Conservation (phyloP, 2,797 vertebrate species). For the Enteromius paludinosus region DNA sequence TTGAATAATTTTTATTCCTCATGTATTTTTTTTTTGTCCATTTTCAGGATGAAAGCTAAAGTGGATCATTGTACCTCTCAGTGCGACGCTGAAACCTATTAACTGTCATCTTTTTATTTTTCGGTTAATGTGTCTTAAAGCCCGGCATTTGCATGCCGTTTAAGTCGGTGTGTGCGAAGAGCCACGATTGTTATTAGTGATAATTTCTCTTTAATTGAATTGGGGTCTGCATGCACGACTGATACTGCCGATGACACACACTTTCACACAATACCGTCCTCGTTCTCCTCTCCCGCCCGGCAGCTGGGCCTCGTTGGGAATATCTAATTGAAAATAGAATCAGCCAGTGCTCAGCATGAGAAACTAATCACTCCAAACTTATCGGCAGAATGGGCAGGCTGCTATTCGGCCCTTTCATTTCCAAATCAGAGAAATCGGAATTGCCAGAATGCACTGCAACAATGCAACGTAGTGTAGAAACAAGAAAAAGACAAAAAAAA, state of each 20-base stretch:
- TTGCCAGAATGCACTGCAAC: background rate
- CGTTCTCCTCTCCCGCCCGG: slow-evolving; percentile 38
- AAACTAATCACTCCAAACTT: slow-evolving; percentile 44
- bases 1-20: slow-evolving; percentile 8
- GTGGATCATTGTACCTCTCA: slow-evolving; percentile 34
- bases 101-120: slow-evolving; percentile 42
- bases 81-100: slow-evolving; percentile 39
- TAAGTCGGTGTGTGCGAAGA: slow-evolving; percentile 46
- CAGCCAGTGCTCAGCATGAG: slow-evolving; percentile 38
- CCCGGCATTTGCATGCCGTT: slow-evolving; percentile 46
- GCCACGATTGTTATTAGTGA: slow-evolving; percentile 58
- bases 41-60: slow-evolving; percentile 18
- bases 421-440: slow-evolving; percentile 27
- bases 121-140: slow-evolving; percentile 45
- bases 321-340: slow-evolving; percentile 45
- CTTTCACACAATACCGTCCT: slow-evolving; percentile 42
- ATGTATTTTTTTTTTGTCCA: background rate
- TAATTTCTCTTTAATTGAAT: slow-evolving; percentile 65
- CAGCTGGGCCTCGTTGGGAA: slow-evolving; percentile 50
- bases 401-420: slow-evolving; percentile 26
- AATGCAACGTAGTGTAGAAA: background rate
- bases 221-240: slow-evolving; percentile 48
- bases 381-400: slow-evolving; percentile 36
- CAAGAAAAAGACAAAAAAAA: background rate
- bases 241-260: slow-evolving; percentile 44